These are phyloP conservation scores for Lymantria monacha DNA, from an alignment of 2,888 invertebrate species.

Conservation along the genomic window DNA sequence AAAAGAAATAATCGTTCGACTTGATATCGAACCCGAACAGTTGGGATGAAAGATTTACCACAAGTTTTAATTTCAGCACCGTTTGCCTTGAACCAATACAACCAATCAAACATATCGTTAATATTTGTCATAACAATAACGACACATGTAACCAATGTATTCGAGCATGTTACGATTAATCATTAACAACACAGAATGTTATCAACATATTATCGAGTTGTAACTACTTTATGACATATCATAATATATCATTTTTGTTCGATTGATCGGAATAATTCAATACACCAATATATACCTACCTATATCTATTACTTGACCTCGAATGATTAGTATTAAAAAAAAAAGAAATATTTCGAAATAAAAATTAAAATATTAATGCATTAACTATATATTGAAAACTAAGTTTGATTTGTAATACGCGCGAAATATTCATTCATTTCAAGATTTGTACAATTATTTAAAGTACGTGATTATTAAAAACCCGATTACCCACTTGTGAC, in stretches of 20 bases:
- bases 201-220: constrained; percentile 41
- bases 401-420: too few species aligned
- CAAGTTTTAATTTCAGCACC: constrained; percentile 2
- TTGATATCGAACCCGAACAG: too few species aligned
- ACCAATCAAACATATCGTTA: constrained; percentile 25
- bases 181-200: constrained; percentile 46
- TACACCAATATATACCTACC: constrained; percentile 40
- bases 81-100: constrained; percentile 22
- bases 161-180: constrained; percentile 45
- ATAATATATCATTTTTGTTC: constrained; percentile 51
- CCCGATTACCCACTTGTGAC: too few species aligned
- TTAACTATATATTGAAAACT: neutral
- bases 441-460: too few species aligned
- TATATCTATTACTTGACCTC: constrained; percentile 26
- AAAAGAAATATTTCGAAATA: constrained; percentile 21
- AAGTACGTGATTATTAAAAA: too few species aligned
- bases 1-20: too few species aligned
- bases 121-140: constrained; percentile 36
- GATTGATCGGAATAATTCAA: constrained; percentile 51
- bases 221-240: constrained; percentile 35
- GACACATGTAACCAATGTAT: constrained; percentile 32
- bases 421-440: too few species aligned
- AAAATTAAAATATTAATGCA: neutral
- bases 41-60: neutral
- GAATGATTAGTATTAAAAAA: constrained; percentile 25